These are phyloP conservation scores for Hirtodrosophila histrioides DNA, from an alignment of 2,888 invertebrate genomes.

Conservation along the genomic window DNA sequence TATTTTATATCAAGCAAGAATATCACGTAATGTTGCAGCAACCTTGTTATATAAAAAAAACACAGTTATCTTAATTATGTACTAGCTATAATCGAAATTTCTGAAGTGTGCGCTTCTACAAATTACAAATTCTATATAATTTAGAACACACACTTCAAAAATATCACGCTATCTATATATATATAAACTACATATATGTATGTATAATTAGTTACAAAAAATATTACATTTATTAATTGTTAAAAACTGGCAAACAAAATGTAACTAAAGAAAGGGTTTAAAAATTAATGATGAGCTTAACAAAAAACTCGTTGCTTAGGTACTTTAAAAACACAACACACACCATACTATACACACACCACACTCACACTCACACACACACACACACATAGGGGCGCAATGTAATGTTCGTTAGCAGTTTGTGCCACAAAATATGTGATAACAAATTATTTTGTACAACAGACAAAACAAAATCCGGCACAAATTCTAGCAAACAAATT, in stretches of 20 bases:
- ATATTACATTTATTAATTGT: constrained; percentile 1
- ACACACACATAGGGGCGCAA: constrained; percentile 62
- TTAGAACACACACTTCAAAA: constrained; percentile 14
- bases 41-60: constrained; percentile 50
- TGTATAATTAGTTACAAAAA: constrained; percentile 1
- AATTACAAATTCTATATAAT: not conserved
- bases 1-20: constrained; percentile 15
- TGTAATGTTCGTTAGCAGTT: constrained; percentile 61
- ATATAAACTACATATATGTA: constrained; percentile 21
- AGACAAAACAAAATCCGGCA: constrained; percentile 60
- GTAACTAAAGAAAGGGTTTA: constrained; percentile 39
- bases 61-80: constrained; percentile 36
- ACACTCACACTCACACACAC: constrained; percentile 14
- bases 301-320: constrained; percentile 56
- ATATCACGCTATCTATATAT: constrained; percentile 24
- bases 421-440: constrained; percentile 80
- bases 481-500: constrained; percentile 56
- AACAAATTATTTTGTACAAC: constrained; percentile 63
- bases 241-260: constrained; percentile 9
- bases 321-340: constrained; percentile 41
- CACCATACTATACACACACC: constrained; percentile 10
- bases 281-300: constrained; percentile 58
- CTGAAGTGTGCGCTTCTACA: constrained; percentile 9
- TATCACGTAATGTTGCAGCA: constrained; percentile 49
- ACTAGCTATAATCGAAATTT: constrained; percentile 16